A percentile compares a stretch with the other conserved stretches of the same genome.
Evolutionary conservation across 1,140 invertebrate genomes (phyloP).

Genomic region (Matsumurasca onukii): DNA sequence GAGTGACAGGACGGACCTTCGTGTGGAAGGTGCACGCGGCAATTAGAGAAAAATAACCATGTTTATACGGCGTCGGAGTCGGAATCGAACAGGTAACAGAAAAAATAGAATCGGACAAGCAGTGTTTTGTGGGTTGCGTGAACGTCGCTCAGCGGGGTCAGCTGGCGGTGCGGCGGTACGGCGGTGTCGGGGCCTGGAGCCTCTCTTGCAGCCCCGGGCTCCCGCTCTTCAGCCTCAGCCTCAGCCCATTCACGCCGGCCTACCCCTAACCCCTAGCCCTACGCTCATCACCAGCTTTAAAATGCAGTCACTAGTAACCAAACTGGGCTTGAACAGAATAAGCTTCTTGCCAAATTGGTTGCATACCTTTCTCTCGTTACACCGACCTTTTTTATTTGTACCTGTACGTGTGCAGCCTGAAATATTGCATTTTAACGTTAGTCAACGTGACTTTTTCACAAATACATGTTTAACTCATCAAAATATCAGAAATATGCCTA

Average conservation of each 20-base stretch:
- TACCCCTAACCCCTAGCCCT: background rate
- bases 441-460: too few relatives aligned
- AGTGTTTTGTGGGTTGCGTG: constrained; percentile 24
- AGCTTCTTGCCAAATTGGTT: too few relatives aligned
- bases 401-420: too few relatives aligned
- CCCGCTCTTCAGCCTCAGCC: background rate
- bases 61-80: constrained; percentile 23
- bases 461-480: too few relatives aligned
- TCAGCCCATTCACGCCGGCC: background rate
- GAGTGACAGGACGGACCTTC: background rate
- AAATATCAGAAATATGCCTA: too few relatives aligned
- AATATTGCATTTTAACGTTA: too few relatives aligned
- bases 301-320: too few relatives aligned
- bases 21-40: background rate
- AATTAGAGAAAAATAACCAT: constrained; percentile 26
- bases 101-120: constrained; percentile 23
- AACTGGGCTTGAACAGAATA: too few relatives aligned
- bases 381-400: too few relatives aligned
- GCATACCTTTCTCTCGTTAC: too few relatives aligned
- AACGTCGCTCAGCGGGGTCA: background rate
- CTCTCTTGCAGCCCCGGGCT: background rate
- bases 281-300: too few relatives aligned
- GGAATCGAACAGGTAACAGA: constrained; percentile 23
- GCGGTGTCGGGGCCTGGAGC: background rate
- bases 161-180: too few relatives aligned